Conservation (phyloP, 2,888 invertebrate species). For the Cordilura impudica region DNA sequence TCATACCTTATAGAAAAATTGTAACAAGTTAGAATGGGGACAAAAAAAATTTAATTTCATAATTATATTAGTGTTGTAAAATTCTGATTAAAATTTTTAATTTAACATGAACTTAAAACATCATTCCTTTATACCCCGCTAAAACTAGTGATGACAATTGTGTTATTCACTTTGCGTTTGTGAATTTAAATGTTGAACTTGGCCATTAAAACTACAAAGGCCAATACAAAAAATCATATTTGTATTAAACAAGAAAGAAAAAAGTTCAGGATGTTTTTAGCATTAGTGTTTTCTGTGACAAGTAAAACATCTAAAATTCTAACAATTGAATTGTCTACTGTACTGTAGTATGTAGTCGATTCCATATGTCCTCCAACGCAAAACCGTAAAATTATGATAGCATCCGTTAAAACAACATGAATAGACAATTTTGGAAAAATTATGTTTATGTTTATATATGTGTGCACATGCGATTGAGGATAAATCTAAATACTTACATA, state of each 20-base stretch:
- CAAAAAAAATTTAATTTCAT: too few relatives aligned
- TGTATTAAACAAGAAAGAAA: slow-evolving; percentile 31
- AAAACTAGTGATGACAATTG: neutral
- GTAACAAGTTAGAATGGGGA: too few relatives aligned
- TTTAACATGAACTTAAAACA: neutral
- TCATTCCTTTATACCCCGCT: neutral
- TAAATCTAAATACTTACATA: neutral
- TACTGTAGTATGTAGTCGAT: neutral
- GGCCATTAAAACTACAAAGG: slow-evolving; percentile 45
- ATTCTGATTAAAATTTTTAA: neutral
- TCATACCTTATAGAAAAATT: too few relatives aligned
- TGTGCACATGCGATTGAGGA: neutral
- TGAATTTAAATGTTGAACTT: slow-evolving; percentile 9
- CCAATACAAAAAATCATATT: slow-evolving; percentile 52
- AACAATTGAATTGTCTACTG: slow-evolving; percentile 35
- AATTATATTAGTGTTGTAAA: neutral
- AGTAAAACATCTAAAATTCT: slow-evolving; percentile 42
- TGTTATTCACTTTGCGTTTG: neutral
- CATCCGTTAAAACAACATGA: slow-evolving; percentile 2
- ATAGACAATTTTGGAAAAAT: slow-evolving; percentile 17
- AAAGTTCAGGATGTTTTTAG: slow-evolving; percentile 38
- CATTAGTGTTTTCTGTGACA: slow-evolving; percentile 46
- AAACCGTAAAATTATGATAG: slow-evolving; percentile 27
- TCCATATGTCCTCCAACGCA: slow-evolving; percentile 1
- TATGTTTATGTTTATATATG: neutral